Percentiles rank a stretch among this genome's conserved stretches.
Conservation (phyloP, 2,113 vertebrate species). For the Penelope pileata region DNA sequence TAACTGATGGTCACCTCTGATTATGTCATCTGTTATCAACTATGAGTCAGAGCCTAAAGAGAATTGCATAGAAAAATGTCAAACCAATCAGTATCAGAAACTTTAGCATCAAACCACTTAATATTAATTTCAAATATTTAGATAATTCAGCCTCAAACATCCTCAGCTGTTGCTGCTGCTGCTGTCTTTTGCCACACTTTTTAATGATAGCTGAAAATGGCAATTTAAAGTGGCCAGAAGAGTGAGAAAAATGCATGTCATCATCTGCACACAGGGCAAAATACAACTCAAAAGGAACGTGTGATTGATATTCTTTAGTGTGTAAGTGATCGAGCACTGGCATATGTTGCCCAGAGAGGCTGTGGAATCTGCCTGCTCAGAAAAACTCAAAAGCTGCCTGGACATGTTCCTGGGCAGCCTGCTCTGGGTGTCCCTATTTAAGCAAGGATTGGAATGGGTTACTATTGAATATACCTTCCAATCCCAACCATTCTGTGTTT, state of each 20-base stretch:
- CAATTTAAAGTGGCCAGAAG: not conserved
- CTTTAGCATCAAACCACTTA: not conserved
- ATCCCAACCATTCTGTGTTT: not conserved
- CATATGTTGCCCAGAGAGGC: no score
- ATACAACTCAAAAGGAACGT: not conserved
- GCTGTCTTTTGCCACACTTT: not conserved
- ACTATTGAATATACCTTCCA: not conserved
- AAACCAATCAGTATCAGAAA: not conserved
- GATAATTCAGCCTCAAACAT: not conserved
- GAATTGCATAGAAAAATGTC: not conserved
- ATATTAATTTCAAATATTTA: not conserved
- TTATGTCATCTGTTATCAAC: not conserved
- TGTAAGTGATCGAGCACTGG: no score
- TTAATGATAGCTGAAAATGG: not conserved
- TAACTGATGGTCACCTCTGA: not conserved
- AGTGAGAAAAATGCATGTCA: not conserved
- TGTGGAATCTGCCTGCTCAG: no score
- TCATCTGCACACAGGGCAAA: not conserved
- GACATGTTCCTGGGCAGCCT: no score
- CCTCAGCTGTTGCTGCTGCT: not conserved
- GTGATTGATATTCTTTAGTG: not conserved
- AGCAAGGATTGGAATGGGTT: not conserved
- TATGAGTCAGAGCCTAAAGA: not conserved
- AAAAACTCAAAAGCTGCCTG: no score
- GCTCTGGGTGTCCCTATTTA: not conserved